Base-by-base conservation (phyloP, 2,888 invertebrate species). In the Lamellibrachia columna region DNA sequence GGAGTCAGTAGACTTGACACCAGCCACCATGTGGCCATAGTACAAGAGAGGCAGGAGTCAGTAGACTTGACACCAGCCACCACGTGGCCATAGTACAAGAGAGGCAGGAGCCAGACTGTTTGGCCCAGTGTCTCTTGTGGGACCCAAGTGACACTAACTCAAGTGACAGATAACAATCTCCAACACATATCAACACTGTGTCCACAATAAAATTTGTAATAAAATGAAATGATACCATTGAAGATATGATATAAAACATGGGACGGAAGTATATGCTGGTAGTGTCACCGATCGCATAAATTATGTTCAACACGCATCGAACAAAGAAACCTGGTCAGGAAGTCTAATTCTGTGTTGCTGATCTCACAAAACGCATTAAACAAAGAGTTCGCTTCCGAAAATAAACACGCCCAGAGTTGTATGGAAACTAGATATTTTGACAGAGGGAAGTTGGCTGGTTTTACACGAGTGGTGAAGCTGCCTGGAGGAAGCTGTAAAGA, bases 351-450 rank as follows among this genome's bases (percentile, higher is more conserved):
- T 22, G n/a, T n/a, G 4, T 22, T 6, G 75, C 3, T 75, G 75
- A 75, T n/a, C 75, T 22, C 75, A 75, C 75, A 75, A 75, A 75
- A 22, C 4, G 22, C 75, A 75, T 75, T 75, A 75, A 75, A 75
- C 75, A 75, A 75, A 75, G 75, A 75, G 6, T 75, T 75, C 75
- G n/a, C 75, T 75, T 75, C 75, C 22, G 22, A 75, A 75, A 75
- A 75, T 75, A 75, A 75, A 75, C 75, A 75, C 22, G 15, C 60
- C 60, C 15, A 15, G 75, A 15, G 22, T 6, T 75, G 75, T 75
- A 75, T 75, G 75, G 75, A 75, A 75, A 75, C 75, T 22, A 75
- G n/a, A 75, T 75, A 75, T 15, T 75, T n/a, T 75, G 75, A 75
- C n/a, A 75, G n/a, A 75, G 75, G 6, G 60, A 15, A 75, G 75